Conservation (phyloP, 2,113 vertebrate genomes). For the Numida meleagris region DNA sequence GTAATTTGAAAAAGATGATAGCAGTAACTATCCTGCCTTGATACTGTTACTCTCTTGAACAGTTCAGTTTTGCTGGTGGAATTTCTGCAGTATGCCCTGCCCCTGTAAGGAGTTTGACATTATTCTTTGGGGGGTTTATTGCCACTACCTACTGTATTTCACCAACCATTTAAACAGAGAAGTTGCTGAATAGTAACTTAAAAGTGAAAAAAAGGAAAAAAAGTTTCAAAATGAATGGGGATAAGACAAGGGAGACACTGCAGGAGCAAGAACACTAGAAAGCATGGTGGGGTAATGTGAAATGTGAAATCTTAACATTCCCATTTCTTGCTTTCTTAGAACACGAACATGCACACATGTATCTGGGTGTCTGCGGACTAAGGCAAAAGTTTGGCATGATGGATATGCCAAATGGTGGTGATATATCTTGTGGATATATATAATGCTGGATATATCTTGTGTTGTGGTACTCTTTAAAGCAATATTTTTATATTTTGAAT, state of each 20-base stretch:
- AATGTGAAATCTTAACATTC: neutral
- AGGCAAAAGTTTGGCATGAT: neutral
- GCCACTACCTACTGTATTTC: neutral
- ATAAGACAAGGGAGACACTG: neutral
- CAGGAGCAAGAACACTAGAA: neutral
- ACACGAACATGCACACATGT: accelerated
- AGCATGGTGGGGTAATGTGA: neutral
- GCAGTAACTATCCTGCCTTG: neutral
- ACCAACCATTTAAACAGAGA: neutral
- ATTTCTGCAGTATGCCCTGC: neutral
- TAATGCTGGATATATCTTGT: neutral
- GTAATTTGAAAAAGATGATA: neutral
- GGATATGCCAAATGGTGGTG: too few relatives aligned
- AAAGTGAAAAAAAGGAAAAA: neutral
- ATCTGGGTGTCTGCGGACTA: neutral
- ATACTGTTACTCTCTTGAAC: neutral
- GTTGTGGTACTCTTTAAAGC: neutral
- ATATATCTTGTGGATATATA: neutral
- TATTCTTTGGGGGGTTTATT: neutral
- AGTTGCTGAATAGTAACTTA: neutral
- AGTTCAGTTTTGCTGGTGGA: neutral
- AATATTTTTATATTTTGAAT: neutral
- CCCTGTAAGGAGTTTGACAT: neutral
- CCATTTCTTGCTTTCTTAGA: neutral
- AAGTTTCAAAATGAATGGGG: neutral